Conservation (phyloP, 35 echinoderm and acorn worm genomes). For the Ophiothrix spiculata region DNA sequence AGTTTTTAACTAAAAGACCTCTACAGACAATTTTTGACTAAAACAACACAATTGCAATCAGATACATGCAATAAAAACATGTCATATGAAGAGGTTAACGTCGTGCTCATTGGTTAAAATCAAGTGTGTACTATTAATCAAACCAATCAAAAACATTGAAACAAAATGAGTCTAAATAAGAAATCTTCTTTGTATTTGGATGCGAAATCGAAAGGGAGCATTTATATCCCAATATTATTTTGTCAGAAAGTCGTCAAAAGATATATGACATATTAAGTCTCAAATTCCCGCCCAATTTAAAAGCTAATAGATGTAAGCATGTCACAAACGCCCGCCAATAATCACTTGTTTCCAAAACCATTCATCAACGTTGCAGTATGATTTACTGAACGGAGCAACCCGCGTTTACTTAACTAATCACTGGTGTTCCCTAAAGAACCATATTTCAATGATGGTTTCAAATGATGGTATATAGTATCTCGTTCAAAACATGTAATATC, state of each 20-base stretch:
- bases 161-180: no score
- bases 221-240: no score
- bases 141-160: no score
- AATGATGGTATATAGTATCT: no score
- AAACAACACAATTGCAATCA: not conserved
- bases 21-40: no score
- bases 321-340: no score
- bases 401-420: not conserved
- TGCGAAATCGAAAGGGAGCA: no score
- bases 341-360: no score
- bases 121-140: not conserved
- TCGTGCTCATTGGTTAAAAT: no score
- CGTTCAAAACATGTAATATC: constrained; percentile 6
- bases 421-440: not conserved
- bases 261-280: not conserved
- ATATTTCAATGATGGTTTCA: not conserved
- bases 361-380: not conserved
- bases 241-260: not conserved
- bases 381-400: not conserved
- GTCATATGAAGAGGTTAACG: no score
- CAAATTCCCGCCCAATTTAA: not conserved
- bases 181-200: no score
- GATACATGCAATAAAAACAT: not conserved
- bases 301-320: not conserved
- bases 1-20: no score